These are phyloP conservation scores for Ischnura elegans DNA, from an alignment of 2,888 invertebrate species.

Conservation along the genomic window DNA sequence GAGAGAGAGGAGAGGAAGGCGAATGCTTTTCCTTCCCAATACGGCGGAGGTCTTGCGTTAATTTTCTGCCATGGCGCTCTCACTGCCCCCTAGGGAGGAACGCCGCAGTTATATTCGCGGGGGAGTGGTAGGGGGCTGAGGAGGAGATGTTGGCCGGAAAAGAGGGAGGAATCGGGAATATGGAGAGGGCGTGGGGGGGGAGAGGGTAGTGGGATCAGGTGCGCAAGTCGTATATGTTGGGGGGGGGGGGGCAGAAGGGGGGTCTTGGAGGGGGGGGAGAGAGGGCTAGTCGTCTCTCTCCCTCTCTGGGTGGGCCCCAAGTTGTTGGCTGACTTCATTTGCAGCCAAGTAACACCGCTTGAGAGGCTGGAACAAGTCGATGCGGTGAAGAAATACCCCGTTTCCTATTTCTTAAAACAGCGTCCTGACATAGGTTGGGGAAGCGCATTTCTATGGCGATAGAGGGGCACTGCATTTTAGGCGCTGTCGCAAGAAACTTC, in stretches of 20 bases:
- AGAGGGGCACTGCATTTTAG: no score
- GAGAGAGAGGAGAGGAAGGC: conserved; percentile 18
- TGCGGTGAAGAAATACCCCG: no score
- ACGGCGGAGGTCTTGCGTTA: conserved; percentile 79
- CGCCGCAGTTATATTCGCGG: conserved; percentile 66
- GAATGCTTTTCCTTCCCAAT: conserved; percentile 53
- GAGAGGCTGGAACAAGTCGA: background rate
- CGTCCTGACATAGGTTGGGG: no score
- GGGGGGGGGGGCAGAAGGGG: background rate
- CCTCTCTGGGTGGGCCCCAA: background rate
- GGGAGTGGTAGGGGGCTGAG: conserved; percentile 29
- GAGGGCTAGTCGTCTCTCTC: no score
- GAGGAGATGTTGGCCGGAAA: no score
- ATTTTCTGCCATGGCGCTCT: conserved; percentile 89
- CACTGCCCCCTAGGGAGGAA: conserved; percentile 82
- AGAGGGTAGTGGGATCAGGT: background rate
- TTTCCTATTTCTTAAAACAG: no score
- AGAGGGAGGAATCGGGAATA: no score
- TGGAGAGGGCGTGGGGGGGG: background rate
- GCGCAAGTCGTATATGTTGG: no score
- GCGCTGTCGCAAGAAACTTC: no score
- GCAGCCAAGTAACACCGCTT: conserved; percentile 39
- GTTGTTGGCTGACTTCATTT: conserved; percentile 38
- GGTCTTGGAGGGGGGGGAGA: background rate
- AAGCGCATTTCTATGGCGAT: no score